These are phyloP conservation scores for Melanostigma gelatinosum DNA, from an alignment of 2,113 vertebrate species.

Conservation along the genomic window DNA sequence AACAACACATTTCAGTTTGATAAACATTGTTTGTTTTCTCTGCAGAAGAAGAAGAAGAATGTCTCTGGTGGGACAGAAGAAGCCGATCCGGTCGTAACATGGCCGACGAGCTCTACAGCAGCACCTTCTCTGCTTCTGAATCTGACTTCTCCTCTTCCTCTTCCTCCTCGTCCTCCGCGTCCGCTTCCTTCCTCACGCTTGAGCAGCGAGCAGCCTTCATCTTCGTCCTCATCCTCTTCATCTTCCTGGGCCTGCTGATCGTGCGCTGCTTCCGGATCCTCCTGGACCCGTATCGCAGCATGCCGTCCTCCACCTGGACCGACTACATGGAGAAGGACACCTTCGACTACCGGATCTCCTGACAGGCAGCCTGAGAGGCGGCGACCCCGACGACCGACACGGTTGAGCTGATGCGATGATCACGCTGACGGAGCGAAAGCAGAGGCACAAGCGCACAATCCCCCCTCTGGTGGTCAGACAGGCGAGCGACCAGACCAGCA, in stretches of 20 bases:
- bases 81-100: conserved; percentile 42
- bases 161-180: conserved; percentile 39
- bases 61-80: background rate
- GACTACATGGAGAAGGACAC: conserved; percentile 88
- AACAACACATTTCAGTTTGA: no score
- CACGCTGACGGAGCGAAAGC: conserved; percentile 10
- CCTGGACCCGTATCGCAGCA: conserved; percentile 86
- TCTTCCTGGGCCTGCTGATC: conserved; percentile 85
- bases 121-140: conserved; percentile 78
- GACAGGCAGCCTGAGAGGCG: conserved; percentile 76
- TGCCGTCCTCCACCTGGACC: conserved; percentile 86
- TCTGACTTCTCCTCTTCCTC: conserved; percentile 42
- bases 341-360: conserved; percentile 85
- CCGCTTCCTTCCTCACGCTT: conserved; percentile 73
- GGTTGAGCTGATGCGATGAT: conserved; percentile 31
- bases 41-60: conserved; percentile 12
- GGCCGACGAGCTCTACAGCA: conserved; percentile 79
- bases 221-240: conserved; percentile 85
- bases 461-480: background rate
- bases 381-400: conserved; percentile 18
- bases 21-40: background rate
- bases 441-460: conserved; percentile 29
- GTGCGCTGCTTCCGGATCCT: conserved; percentile 86
- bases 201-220: conserved; percentile 84
- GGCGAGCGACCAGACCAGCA: no score